These are phyloP conservation scores for Xyrichtys novacula DNA, from an alignment of 2,797 vertebrate species.

Conservation along the genomic window DNA sequence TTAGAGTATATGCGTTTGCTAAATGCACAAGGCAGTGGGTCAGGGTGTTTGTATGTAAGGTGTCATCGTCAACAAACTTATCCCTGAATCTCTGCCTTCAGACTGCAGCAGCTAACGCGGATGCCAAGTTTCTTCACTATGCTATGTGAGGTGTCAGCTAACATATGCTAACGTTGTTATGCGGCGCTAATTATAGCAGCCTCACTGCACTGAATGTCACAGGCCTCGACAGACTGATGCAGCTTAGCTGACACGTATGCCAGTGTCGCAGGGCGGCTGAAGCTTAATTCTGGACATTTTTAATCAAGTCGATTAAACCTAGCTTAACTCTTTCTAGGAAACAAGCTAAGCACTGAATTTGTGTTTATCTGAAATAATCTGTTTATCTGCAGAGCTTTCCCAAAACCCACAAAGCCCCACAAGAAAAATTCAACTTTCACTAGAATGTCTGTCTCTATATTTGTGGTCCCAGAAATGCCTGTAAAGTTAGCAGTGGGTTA, in stretches of 20 bases:
- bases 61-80: constrained; percentile 71
- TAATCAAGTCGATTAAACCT: neutral
- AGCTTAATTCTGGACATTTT: neutral
- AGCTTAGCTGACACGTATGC: constrained; percentile 5
- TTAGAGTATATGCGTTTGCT: constrained; percentile 3
- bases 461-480: constrained; percentile 33
- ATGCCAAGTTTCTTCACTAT: constrained; percentile 71
- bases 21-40: constrained; percentile 14
- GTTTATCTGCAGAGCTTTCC: neutral
- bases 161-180: constrained; percentile 62
- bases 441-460: constrained; percentile 28
- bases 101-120: constrained; percentile 46
- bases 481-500: constrained; percentile 53
- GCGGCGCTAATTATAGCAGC: constrained; percentile 77
- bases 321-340: neutral
- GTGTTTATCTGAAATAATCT: too few relatives aligned
- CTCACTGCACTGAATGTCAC: constrained; percentile 60
- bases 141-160: constrained; percentile 69
- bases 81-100: constrained; percentile 48
- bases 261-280: constrained; percentile 5
- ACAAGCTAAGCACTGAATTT: too few relatives aligned
- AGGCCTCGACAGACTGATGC: constrained; percentile 35
- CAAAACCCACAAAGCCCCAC: neutral
- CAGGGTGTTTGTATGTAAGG: constrained; percentile 54
- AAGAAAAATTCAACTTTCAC: constrained; percentile 19